Base-by-base conservation (phyloP, 1,140 invertebrate species). In the Cephus cinctus region DNA sequence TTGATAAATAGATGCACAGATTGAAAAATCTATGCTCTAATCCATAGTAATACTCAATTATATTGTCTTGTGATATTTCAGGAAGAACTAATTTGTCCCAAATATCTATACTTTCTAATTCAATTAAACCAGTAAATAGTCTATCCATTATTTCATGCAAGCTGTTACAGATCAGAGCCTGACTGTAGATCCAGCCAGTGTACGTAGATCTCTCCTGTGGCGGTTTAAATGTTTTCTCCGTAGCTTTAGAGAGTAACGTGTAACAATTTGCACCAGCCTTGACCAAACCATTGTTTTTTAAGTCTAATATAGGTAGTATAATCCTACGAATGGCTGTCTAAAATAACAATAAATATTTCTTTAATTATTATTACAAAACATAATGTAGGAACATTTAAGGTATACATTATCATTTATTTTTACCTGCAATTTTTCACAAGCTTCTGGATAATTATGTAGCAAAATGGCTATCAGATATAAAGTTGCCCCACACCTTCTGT, bases 61-160 rank as follows among this genome's bases (percentile, higher is more conserved):
- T 22, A 51, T 71, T 54, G 5, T 64, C 52, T 15, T 69, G 44
- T 0, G 57, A 41, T 36, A 75, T 59, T 11, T 14, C 3, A 18
- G 65, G 55, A 15, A 75, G 52, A 23, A 69, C 57, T 5, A 73
- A 47, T n/a, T 52, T 41, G 36, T 52, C 56, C 48, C 36, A 39
- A 15, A 41, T 48, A 5, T 61, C 50, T 19, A 44, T 32, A 19
- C 15, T 50, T 16, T 65, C 51, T 23, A 63, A 30, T 27, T 69
- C 61, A 5, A 57, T 22, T 27, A 64, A 43, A 34, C 51, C 42
- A 31, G 50, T 40, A 47, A 72, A 70, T 15, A 73, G 31, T 31
- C 63, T 55, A 38, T 69, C 52, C 50, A 75, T 61, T 55, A 71
- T 71, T 36, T 5, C 3, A 22, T 73, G 60, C 1, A 75, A 52